Conservation (phyloP, 1,140 invertebrate genomes). For the Musca vetustissima region DNA sequence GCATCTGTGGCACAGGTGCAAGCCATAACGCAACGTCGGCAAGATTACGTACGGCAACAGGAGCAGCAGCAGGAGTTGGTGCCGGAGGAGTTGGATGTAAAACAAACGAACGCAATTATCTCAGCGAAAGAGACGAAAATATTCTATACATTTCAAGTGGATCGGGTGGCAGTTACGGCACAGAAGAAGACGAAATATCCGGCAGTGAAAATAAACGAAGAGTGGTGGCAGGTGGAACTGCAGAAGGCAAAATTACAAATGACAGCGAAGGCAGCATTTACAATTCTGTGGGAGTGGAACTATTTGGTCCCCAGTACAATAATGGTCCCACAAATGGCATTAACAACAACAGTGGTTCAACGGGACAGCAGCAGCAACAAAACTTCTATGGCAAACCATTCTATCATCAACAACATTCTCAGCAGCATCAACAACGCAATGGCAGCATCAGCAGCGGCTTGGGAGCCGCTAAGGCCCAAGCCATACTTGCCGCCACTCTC, state of each 20-base stretch:
- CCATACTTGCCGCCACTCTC: slow-evolving; percentile 27
- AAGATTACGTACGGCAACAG: slow-evolving; percentile 27
- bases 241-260: too few relatives aligned
- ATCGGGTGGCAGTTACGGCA: too few relatives aligned
- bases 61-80: slow-evolving; percentile 29
- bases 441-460: slow-evolving; percentile 22
- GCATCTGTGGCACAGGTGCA: slow-evolving; percentile 52
- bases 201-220: not conserved
- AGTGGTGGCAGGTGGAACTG: not conserved
- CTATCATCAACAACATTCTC: slow-evolving; percentile 33
- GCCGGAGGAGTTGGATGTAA: slow-evolving; percentile 39
- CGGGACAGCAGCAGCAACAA: slow-evolving; percentile 22
- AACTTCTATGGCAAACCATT: slow-evolving; percentile 22
- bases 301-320: slow-evolving; percentile 9
- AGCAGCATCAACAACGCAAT: slow-evolving; percentile 29
- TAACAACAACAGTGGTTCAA: slow-evolving; percentile 31
- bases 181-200: not conserved
- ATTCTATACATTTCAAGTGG: slow-evolving; percentile 30
- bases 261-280: slow-evolving; percentile 12
- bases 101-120: slow-evolving; percentile 29
- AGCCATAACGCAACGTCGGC: slow-evolving; percentile 31
- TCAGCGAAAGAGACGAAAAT: slow-evolving; percentile 39
- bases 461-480: not conserved
- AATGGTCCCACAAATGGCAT: slow-evolving; percentile 21
- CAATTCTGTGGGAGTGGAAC: slow-evolving; percentile 17